Evolutionary conservation across 2,888 invertebrate species (phyloP).

Genomic region (Drosophila birchii): DNA sequence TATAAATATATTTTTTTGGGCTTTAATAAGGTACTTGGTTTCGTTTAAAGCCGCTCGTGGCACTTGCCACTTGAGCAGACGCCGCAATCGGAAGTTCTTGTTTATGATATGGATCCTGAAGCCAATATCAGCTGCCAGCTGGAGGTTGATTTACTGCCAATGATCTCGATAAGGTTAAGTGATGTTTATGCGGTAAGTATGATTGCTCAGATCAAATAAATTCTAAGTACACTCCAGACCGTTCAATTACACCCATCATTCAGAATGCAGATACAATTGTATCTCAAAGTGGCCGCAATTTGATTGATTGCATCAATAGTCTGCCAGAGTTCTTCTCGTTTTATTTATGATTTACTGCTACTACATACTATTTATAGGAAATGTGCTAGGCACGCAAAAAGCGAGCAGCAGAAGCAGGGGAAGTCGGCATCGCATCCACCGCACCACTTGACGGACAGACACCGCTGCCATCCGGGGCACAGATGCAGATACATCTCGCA

Average conservation of each 20-base stretch:
- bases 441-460: slow-evolving; percentile 41
- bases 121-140: slow-evolving; percentile 59
- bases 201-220: slow-evolving; percentile 3
- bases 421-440: slow-evolving; percentile 25
- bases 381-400: slow-evolving; percentile 62
- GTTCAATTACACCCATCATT: slow-evolving; percentile 38
- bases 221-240: slow-evolving; percentile 20
- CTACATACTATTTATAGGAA: slow-evolving; percentile 57
- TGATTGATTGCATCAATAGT: slow-evolving; percentile 67
- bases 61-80: slow-evolving; percentile 63
- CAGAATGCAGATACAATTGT: slow-evolving; percentile 55
- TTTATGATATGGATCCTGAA: slow-evolving; percentile 66
- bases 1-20: slow-evolving; percentile 3
- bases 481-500: slow-evolving; percentile 14
- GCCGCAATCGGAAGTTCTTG: slow-evolving; percentile 72
- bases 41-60: slow-evolving; percentile 58
- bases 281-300: slow-evolving; percentile 40
- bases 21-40: slow-evolving; percentile 34
- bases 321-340: slow-evolving; percentile 17
- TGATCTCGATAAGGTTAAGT: slow-evolving; percentile 20
- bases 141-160: slow-evolving; percentile 28
- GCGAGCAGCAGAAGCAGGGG: slow-evolving; percentile 15
- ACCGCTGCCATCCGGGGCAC: slow-evolving; percentile 26
- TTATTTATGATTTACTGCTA: slow-evolving; percentile 67
- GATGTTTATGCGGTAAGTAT: slow-evolving; percentile 14